Percentiles rank a stretch among this genome's conserved stretches.
These are phyloP conservation scores for Eidolon dupreanum DNA, from an alignment of 2,797 vertebrate genomes.

Conservation along the genomic window DNA sequence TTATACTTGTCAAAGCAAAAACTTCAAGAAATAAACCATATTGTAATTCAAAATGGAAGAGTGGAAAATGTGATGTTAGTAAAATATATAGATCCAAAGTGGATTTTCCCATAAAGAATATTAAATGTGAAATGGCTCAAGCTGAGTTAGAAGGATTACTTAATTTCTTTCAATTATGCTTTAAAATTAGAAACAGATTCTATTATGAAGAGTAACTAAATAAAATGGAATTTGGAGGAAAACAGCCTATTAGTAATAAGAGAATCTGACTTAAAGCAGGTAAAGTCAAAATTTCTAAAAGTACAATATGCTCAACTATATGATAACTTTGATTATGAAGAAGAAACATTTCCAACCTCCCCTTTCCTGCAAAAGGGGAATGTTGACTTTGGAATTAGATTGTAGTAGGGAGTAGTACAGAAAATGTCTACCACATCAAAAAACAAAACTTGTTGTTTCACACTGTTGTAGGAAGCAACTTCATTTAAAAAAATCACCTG, in stretches of 20 bases:
- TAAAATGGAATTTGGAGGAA: constrained; percentile 10
- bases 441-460: background rate
- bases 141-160: background rate
- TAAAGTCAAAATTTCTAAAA: constrained; percentile 9
- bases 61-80: constrained; percentile 32
- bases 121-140: constrained; percentile 40
- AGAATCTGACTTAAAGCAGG: background rate
- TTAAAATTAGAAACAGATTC: constrained; percentile 51
- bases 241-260: background rate
- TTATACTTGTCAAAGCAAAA: constrained; percentile 55
- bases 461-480: background rate
- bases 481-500: background rate
- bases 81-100: constrained; percentile 24
- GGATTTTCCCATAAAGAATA: background rate
- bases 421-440: background rate
- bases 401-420: background rate
- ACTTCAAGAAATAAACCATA: constrained; percentile 58
- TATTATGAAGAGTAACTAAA: constrained; percentile 54
- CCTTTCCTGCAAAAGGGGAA: background rate
- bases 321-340: background rate
- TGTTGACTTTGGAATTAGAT: background rate
- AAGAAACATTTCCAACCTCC: background rate
- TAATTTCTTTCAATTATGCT: constrained; percentile 55
- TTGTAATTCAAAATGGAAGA: constrained; percentile 42
- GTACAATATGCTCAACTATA: background rate